These are phyloP conservation scores for Todiramphus chloris DNA, from an alignment of 2,113 vertebrate genomes.

Conservation along the genomic window DNA sequence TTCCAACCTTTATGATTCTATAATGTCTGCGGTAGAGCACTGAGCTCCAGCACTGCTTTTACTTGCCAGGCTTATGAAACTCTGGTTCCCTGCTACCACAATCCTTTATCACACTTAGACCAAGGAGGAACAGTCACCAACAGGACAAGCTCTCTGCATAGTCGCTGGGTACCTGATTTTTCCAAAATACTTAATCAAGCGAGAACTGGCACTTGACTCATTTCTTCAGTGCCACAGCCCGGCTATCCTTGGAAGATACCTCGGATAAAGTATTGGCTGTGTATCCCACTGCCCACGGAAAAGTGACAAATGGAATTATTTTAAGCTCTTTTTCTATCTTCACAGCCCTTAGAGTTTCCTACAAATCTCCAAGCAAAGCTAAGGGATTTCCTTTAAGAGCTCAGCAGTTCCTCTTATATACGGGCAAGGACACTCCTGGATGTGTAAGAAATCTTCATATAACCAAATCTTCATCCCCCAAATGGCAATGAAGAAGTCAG, in stretches of 20 bases:
- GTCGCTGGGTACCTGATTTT: not conserved
- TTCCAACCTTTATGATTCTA: no score
- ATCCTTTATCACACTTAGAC: not conserved
- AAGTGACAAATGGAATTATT: not conserved
- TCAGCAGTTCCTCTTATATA: not conserved
- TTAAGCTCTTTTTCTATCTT: not conserved
- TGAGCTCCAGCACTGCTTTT: not conserved
- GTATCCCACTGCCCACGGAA: not conserved
- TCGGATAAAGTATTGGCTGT: not conserved
- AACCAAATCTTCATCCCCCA: not conserved
- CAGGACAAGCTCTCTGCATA: not conserved
- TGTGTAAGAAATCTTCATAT: not conserved
- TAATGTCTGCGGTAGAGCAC: not conserved
- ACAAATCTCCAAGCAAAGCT: not conserved
- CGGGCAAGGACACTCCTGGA: not conserved
- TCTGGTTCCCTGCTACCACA: not conserved
- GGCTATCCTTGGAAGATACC: not conserved
- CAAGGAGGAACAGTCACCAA: not conserved
- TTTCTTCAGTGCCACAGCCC: not conserved
- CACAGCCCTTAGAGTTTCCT: not conserved
- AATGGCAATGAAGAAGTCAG: constrained; percentile 4
- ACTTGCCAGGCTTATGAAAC: not conserved
- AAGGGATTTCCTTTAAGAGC: not conserved
- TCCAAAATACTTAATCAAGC: not conserved
- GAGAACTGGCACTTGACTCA: not conserved